Conservation (phyloP, 2,797 vertebrate genomes). For the Pterois miles region DNA sequence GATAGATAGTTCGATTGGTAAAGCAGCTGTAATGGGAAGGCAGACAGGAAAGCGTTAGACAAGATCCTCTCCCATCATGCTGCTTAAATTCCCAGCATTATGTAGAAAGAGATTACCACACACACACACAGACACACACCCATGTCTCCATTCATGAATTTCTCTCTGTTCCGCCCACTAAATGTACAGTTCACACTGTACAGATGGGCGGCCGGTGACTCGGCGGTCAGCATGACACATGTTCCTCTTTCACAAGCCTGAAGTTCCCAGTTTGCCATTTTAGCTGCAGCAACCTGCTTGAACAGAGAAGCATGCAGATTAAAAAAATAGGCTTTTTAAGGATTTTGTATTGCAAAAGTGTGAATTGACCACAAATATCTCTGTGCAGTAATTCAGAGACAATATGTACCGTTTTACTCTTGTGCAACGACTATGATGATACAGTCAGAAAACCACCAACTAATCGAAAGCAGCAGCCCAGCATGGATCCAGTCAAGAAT, state of each 20-base stretch:
- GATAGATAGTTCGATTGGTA: background rate
- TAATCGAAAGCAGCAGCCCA: constrained; percentile 42
- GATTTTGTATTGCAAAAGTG: constrained; percentile 51
- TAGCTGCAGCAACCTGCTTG: constrained; percentile 6
- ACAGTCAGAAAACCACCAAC: constrained; percentile 32
- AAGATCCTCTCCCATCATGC: constrained; percentile 42
- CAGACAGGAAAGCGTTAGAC: constrained; percentile 25
- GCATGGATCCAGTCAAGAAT: constrained; percentile 9
- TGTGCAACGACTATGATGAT: constrained; percentile 45
- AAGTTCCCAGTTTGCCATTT: constrained; percentile 51
- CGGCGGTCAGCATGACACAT: background rate
- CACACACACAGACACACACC: constrained; percentile 12
- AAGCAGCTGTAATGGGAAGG: background rate
- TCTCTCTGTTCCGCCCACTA: constrained; percentile 38
- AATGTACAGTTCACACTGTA: constrained; percentile 55
- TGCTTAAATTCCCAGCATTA: constrained; percentile 47
- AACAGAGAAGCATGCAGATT: background rate
- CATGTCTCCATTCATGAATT: constrained; percentile 72
- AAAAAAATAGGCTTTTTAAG: constrained; percentile 27
- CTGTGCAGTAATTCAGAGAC: constrained; percentile 29
- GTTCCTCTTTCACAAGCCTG: constrained; percentile 62
- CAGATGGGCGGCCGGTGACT: background rate
- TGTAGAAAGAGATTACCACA: constrained; percentile 36
- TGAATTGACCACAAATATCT: constrained; percentile 27
- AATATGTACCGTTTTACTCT: constrained; percentile 34